Evolutionary conservation across 1,140 invertebrate genomes (phyloP).

Genomic region (Gryon sp.): DNA sequence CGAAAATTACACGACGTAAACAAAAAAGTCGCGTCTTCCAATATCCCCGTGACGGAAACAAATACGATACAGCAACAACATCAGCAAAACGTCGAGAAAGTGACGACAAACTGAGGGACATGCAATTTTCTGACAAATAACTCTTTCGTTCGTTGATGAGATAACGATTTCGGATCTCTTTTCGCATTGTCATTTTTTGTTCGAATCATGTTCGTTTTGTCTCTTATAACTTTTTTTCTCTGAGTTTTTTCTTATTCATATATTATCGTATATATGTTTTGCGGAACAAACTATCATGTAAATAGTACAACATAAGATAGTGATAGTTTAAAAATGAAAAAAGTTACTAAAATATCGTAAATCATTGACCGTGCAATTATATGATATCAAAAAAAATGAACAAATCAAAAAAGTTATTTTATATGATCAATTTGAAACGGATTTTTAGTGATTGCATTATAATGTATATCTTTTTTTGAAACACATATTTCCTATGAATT

Average conservation of each 20-base stretch:
- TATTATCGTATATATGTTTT: too few species aligned
- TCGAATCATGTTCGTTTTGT: too few species aligned
- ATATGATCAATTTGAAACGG: too few species aligned
- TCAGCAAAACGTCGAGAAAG: slow-evolving; percentile 28
- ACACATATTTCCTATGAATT: too few species aligned
- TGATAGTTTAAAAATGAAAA: slow-evolving; percentile 13
- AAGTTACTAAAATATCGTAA: too few species aligned
- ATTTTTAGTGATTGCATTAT: too few species aligned
- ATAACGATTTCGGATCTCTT: slow-evolving; percentile 29
- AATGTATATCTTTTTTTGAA: too few species aligned
- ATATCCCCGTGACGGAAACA: slow-evolving; percentile 49
- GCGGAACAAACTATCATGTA: slow-evolving; percentile 29
- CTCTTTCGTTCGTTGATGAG: slow-evolving; percentile 17
- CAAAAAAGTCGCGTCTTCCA: slow-evolving; percentile 65
- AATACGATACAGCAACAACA: slow-evolving; percentile 63
- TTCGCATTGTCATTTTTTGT: slow-evolving; percentile 21
- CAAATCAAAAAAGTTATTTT: too few species aligned
- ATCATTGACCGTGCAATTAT: slow-evolving; percentile 33
- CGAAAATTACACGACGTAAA: slow-evolving; percentile 69
- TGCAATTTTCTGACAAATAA: slow-evolving; percentile 11
- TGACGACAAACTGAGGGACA: slow-evolving; percentile 3
- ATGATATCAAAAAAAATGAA: too few species aligned
- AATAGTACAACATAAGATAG: slow-evolving; percentile 39
- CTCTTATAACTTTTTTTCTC: too few species aligned
- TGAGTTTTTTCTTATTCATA: too few species aligned